phyloP scores from a whole-genome alignment of 2,797 vertebrate genomes.

The Nothura maculosa region DNA sequence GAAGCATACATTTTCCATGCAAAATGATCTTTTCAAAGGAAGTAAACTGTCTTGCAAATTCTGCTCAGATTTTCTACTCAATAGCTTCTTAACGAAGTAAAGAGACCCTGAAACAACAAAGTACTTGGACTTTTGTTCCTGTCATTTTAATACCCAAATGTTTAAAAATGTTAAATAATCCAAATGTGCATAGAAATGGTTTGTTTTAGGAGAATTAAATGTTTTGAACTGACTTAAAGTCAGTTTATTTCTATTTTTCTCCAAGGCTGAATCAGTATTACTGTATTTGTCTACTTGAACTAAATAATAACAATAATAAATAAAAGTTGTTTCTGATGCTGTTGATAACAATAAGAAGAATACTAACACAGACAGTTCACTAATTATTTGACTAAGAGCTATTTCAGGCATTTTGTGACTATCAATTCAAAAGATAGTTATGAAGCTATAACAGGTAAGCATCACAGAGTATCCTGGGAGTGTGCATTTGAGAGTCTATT shows the following conservation, averaged over 20 bases:
- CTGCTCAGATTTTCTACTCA: background rate
- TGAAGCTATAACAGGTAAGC: background rate
- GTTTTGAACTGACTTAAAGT: background rate
- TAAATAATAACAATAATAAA: background rate
- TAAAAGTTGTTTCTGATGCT: background rate
- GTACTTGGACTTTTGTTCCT: background rate
- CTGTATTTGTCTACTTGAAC: background rate
- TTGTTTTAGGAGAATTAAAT: background rate
- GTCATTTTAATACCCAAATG: background rate
- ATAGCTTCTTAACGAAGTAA: background rate
- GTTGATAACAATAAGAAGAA: background rate
- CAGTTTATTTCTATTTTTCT: background rate
- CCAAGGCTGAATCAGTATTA: background rate
- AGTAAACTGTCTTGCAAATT: background rate
- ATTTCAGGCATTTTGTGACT: background rate
- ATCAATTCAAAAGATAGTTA: background rate
- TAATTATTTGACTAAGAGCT: background rate
- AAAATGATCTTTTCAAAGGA: background rate
- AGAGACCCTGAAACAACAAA: background rate
- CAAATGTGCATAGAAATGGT: background rate
- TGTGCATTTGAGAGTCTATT: background rate
- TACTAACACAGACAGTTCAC: background rate
- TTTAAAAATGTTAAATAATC: background rate
- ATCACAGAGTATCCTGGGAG: background rate
- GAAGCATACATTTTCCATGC: background rate